Percentiles rank a stretch among this genome's conserved stretches.
These are phyloP conservation scores for Ictalurus punctatus DNA, from an alignment of 2,113 vertebrate genomes.

Conservation along the genomic window DNA sequence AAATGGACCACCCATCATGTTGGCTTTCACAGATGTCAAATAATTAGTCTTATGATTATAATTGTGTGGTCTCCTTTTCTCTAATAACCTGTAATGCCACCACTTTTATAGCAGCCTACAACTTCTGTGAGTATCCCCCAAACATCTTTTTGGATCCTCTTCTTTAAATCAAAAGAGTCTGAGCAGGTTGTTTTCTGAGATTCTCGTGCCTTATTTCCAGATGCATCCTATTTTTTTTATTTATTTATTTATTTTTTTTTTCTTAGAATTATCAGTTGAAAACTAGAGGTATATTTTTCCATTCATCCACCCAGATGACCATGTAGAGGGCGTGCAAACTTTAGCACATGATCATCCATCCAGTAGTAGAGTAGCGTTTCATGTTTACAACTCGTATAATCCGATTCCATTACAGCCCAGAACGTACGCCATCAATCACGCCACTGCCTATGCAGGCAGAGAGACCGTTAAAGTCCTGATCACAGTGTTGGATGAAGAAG, in stretches of 20 bases:
- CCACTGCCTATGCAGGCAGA: slow-evolving; percentile 84
- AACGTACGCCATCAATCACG: slow-evolving; percentile 85
- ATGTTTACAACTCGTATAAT: neutral
- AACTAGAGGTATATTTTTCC: neutral
- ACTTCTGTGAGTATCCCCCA: neutral
- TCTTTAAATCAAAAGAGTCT: neutral
- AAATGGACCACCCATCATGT: neutral
- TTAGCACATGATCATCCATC: neutral
- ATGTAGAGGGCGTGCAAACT: neutral
- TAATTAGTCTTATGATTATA: neutral
- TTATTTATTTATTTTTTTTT: neutral
- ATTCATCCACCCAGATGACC: neutral
- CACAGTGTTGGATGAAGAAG: slow-evolving; percentile 86
- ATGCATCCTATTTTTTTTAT: neutral
- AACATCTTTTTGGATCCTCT: neutral
- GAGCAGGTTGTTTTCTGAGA: neutral
- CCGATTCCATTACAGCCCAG: slow-evolving; percentile 78
- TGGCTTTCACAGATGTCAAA: neutral
- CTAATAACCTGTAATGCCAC: neutral
- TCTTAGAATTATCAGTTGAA: neutral
- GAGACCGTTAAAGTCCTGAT: slow-evolving; percentile 84
- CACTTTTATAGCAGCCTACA: neutral
- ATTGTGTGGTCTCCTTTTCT: neutral
- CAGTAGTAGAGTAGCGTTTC: neutral
- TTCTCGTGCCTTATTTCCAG: neutral